phyloP scores from a whole-genome alignment of 2,888 invertebrate species.

The Thelaira solivaga region DNA sequence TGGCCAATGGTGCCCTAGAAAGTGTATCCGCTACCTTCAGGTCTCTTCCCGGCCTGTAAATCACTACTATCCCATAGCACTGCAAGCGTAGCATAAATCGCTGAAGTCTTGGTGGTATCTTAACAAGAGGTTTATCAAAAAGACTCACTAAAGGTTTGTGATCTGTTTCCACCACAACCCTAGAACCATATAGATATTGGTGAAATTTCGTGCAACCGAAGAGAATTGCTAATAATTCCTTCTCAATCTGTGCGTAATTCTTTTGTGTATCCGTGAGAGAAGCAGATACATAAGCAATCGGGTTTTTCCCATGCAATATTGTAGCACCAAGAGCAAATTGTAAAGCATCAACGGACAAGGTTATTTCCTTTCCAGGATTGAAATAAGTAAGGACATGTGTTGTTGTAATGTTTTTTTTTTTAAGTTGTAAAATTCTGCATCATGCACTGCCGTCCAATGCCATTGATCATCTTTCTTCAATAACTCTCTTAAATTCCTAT shows the following conservation, averaged over 20 bases:
- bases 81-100: conserved; percentile 36
- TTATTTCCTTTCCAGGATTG: neutral
- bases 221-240: neutral
- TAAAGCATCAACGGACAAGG: neutral
- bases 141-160: conserved; percentile 40
- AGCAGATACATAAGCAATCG: neutral
- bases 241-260: neutral
- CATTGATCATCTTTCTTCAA: neutral
- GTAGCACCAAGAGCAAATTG: neutral
- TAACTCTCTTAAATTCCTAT: neutral
- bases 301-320: neutral
- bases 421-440: neutral
- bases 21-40: conserved; percentile 74
- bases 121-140: conserved; percentile 47
- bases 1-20: conserved; percentile 75
- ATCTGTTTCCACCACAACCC: neutral
- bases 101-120: conserved; percentile 14
- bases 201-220: neutral
- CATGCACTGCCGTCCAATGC: no score
- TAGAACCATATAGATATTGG: conserved; percentile 5
- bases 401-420: neutral
- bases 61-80: conserved; percentile 47
- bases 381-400: neutral
- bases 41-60: conserved; percentile 57
- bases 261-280: neutral